These are phyloP conservation scores for Drosophila neotestacea DNA, from an alignment of 2,888 invertebrate genomes.

Conservation along the genomic window DNA sequence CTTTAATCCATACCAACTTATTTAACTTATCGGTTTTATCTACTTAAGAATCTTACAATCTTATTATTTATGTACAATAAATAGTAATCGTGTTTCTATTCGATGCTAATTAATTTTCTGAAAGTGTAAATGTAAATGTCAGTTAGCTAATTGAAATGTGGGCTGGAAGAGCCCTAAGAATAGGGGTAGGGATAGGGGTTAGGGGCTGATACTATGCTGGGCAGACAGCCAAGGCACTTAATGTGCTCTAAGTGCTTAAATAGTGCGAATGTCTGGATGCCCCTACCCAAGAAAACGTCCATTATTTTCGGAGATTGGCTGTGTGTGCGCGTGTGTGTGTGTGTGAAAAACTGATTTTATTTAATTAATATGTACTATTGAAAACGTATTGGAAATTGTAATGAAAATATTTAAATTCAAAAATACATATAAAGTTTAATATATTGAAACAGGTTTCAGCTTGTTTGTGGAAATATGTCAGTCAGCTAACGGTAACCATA, in stretches of 20 bases:
- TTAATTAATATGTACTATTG: background rate
- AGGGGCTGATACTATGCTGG: slow-evolving; percentile 35
- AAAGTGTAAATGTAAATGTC: slow-evolving; percentile 56
- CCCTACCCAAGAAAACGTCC: slow-evolving; percentile 31
- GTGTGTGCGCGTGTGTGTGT: background rate
- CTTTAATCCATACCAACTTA: too few species aligned
- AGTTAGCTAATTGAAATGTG: slow-evolving; percentile 46
- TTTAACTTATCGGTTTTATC: too few species aligned
- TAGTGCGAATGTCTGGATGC: slow-evolving; percentile 49
- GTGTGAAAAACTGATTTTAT: background rate
- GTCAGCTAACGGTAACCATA: slow-evolving; percentile 16
- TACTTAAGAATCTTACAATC: too few species aligned
- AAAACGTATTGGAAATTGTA: slow-evolving; percentile 7
- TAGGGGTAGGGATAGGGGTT: background rate
- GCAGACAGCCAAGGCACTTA: slow-evolving; percentile 62
- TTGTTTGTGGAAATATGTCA: slow-evolving; percentile 8
- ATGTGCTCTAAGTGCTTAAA: slow-evolving; percentile 63
- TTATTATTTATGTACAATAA: too few species aligned
- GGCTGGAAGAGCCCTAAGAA: slow-evolving; percentile 3
- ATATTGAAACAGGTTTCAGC: background rate
- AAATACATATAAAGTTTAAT: background rate
- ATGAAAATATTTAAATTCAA: slow-evolving; percentile 12
- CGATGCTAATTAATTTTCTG: slow-evolving; percentile 51
- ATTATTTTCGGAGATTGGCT: background rate
- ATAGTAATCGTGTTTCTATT: background rate